Evolutionary conservation across 2,797 vertebrate species (phyloP), one percentile per base, ranked within the genome.

Genomic region (Mionectes olivaceus): DNA sequence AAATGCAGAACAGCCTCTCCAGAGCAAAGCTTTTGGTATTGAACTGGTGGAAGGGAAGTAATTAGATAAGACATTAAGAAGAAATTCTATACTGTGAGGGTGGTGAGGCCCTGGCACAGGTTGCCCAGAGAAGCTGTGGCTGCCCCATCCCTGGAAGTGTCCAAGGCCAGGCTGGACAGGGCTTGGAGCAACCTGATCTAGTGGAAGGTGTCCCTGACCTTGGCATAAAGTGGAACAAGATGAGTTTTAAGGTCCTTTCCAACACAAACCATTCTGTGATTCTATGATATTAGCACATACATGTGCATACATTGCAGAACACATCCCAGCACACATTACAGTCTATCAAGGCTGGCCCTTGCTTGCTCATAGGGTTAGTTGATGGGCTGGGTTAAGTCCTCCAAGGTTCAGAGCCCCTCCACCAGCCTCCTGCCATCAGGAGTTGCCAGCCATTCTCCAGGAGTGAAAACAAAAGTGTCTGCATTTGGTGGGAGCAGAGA

Each of bases 371-470:
- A 44, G 41, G 18, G 25, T 74, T 67, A 65, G 18, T 10, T 65
- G 23, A 25, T 65, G 32, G 12, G n/a, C 11, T 46, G 32, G 23
- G 19, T 39, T 44, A 41, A 53, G 9, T 53, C 28, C 49, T 52
- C 23, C 18, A 11, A 21, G 24, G 32, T 46, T 46, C 50, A 70
- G 52, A 60, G 33, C 19, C 5, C 22, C 32, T 71, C 32, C 16
- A 9, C 27, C 49, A 74, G 24, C 8, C 47, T 60, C n/a, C 52
- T 60, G 64, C 46, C 16, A 2, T 46, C 70, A 46, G 65, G 37
- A 65, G 1, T 59, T 46, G 59, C 47, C 9, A 2, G 6, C 22
- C 2, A 0, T 35, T 55, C 28, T 32, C 35, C 6, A 14, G 13
- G 32, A 52, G 7, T 2, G 5, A 61, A 47, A 39, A 30, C 47